Base-by-base conservation (phyloP, 2,113 vertebrate genomes). In the Tetrao urogallus region DNA sequence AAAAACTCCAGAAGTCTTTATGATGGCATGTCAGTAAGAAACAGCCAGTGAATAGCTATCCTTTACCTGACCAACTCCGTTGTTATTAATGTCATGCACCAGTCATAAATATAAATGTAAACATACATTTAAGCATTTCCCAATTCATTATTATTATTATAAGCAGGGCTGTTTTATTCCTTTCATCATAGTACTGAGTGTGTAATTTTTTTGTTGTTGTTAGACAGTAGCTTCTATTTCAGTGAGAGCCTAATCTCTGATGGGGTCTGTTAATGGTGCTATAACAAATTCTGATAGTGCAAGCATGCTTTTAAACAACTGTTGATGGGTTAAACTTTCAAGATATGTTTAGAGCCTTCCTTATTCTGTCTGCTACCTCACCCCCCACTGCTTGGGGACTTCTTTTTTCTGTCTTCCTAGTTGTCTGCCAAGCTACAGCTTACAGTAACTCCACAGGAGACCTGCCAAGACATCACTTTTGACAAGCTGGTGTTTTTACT, bases 401-500 rank as follows among this genome's bases (percentile, higher is more conserved):
- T 94, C 3, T 40, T 82, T 96, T 69, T 89, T 90, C 69, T 86
- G 50, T 90, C 86, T 94, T 69, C 52, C 48, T 72, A 61, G 70
- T 45, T 84, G 64, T 90, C 88, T 94, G 57, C 77, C 54, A 90
- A 72, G 81, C 70, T 82, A 15, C 43, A 15, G 43, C 52, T 90
- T 95, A 92, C 73, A 57, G 13, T 92, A 81, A 71, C 89, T 89
- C 88, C 88, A 72, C 92, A 57, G 92, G 95, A 94, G 80, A 93
- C 76, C 80, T 94, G 80, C n/a, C 83, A 92, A 75, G 93, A 87
- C 34, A 48, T 88, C 66, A 48, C 56, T 92, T 92, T 40, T 91
- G 50, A 88, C 78, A 89, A 94, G 85, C 40, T 71, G 52, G 8
- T 88, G 22, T 85, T 94, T 89, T 89, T 87, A 77, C 72, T 6